Conservation (phyloP, 2,797 vertebrate genomes). For the Sphaeramia orbicularis region DNA sequence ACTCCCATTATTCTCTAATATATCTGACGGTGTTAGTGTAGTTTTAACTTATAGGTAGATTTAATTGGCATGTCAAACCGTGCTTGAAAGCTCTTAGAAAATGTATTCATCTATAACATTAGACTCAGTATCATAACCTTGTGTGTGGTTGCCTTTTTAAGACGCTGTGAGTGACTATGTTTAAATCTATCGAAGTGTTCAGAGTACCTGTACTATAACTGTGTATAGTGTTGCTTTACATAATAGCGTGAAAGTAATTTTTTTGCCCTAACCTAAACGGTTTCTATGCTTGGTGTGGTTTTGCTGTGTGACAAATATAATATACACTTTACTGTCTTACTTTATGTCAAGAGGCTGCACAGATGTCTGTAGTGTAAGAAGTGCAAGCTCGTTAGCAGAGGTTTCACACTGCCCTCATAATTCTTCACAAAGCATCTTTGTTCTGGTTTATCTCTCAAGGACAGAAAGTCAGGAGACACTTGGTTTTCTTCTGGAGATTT, state of each 20-base stretch:
- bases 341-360: slow-evolving; percentile 44
- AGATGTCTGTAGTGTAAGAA: slow-evolving; percentile 23
- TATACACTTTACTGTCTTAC: slow-evolving; percentile 5
- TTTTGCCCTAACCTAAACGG: slow-evolving; percentile 17
- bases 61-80: not conserved
- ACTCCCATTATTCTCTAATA: not conserved
- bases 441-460: slow-evolving; percentile 68
- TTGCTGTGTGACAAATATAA: slow-evolving; percentile 33
- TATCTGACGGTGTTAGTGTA: not conserved
- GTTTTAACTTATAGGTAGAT: not conserved
- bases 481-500: slow-evolving; percentile 33
- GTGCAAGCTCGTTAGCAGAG: slow-evolving; percentile 29
- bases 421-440: slow-evolving; percentile 59
- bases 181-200: not conserved
- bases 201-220: slow-evolving; percentile 8
- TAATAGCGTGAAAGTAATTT: slow-evolving; percentile 18
- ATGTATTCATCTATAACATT: not conserved
- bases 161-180: slow-evolving; percentile 3
- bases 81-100: not conserved
- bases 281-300: slow-evolving; percentile 2
- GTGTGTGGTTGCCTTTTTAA: not conserved
- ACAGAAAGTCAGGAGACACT: slow-evolving; percentile 56
- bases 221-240: not conserved
- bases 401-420: slow-evolving; percentile 41
- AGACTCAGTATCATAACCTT: slow-evolving; percentile 9